A percentile compares a stretch with the other conserved stretches of the same genome.
These are phyloP conservation scores for Lepidocyrtoides sp. DNA, from an alignment of 2,888 invertebrate species.

Conservation along the genomic window DNA sequence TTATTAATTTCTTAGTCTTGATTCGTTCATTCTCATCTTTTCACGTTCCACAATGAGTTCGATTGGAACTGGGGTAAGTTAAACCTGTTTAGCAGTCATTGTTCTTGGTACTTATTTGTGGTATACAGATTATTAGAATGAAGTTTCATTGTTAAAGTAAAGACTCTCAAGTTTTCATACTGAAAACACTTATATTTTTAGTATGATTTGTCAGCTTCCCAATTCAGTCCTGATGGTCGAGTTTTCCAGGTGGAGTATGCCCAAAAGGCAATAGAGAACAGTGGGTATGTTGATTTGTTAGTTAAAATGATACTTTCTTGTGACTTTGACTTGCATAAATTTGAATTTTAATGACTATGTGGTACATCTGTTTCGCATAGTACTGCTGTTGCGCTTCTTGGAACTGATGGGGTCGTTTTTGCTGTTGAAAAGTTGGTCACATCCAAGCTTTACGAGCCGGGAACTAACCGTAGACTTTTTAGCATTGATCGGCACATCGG, in stretches of 20 bases:
- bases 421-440: slow-evolving; percentile 99
- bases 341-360: background rate
- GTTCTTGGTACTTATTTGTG: too few relatives aligned
- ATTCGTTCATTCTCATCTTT: too few relatives aligned
- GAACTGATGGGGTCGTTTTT: slow-evolving; percentile 98
- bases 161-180: too few relatives aligned
- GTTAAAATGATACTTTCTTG: background rate
- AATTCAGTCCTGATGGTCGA: slow-evolving; percentile 99
- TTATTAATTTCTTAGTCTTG: background rate
- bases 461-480: slow-evolving; percentile 96
- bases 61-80: slow-evolving; percentile 97
- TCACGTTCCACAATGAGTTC: slow-evolving; percentile 97
- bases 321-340: background rate
- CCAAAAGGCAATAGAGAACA: slow-evolving; percentile 99
- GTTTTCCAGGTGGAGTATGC: slow-evolving; percentile 99
- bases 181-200: too few relatives aligned
- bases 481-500: slow-evolving; percentile 98
- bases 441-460: slow-evolving; percentile 96
- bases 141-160: too few relatives aligned
- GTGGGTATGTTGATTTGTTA: slow-evolving; percentile 89
- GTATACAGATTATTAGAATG: too few relatives aligned
- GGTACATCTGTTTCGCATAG: too few relatives aligned
- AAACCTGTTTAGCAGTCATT: too few relatives aligned
- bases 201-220: slow-evolving; percentile 99
- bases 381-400: slow-evolving; percentile 97